Evolutionary conservation across 2,888 invertebrate species (phyloP).

Genomic region (Branchipolynoe longqiensis): DNA sequence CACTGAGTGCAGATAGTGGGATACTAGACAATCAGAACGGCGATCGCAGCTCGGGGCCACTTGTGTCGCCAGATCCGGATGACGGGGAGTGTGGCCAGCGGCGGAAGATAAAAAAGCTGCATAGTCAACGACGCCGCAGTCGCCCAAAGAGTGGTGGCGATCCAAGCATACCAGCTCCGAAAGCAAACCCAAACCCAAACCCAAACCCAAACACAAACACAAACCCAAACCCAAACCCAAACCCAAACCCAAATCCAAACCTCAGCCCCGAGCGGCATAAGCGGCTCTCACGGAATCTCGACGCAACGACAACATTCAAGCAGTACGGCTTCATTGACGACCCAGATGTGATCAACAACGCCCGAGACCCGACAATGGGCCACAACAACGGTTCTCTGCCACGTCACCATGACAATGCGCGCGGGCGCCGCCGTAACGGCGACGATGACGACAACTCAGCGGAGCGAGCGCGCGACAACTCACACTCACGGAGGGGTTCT

Average conservation of each 20-base stretch:
- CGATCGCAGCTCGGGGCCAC: not conserved
- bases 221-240: not conserved
- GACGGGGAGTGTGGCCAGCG: not conserved
- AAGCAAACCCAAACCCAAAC: not conserved
- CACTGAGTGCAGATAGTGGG: slow-evolving; percentile 1
- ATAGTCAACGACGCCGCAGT: slow-evolving; percentile 6
- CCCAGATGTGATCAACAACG: slow-evolving; percentile 49
- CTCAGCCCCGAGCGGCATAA: slow-evolving; percentile 50
- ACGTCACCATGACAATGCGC: not conserved
- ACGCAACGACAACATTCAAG: slow-evolving; percentile 50
- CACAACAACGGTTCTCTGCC: not conserved
- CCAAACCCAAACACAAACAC: not conserved
- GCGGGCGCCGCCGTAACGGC: not conserved
- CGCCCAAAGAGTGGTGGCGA: no score
- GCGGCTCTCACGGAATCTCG: not conserved
- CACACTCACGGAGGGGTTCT: not conserved
- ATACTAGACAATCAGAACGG: slow-evolving; percentile 34
- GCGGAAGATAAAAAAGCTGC: slow-evolving; percentile 38
- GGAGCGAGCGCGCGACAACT: slow-evolving; percentile 19
- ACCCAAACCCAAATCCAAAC: not conserved
- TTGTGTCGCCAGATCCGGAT: not conserved
- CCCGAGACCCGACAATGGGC: not conserved
- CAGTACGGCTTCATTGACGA: slow-evolving; percentile 63
- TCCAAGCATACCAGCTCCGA: not conserved
- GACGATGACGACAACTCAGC: slow-evolving; percentile 16